Conservation (phyloP, 2,113 vertebrate species). For the Hystrix cristata region DNA sequence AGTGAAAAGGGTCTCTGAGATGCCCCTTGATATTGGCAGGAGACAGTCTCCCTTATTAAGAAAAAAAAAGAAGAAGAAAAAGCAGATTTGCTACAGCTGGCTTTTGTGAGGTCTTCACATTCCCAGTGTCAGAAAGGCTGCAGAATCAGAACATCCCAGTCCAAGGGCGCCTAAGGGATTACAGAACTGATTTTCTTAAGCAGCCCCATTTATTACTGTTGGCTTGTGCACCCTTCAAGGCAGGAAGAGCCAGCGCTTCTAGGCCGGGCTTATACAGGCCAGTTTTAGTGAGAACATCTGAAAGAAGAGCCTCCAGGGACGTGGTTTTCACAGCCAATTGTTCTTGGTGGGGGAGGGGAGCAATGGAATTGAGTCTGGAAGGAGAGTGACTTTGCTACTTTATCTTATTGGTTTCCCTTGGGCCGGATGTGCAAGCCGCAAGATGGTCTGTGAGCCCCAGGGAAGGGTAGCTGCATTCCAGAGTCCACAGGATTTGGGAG, state of each 20-base stretch:
- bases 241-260: conserved; percentile 52
- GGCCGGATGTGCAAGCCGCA: conserved; percentile 52
- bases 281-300: conserved; percentile 44
- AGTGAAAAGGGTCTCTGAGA: not conserved
- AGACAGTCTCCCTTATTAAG: not conserved
- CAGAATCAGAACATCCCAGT: not conserved
- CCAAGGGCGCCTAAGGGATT: not conserved
- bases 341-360: conserved; percentile 38
- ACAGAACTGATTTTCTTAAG: conserved; percentile 45
- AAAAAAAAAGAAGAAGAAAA: not conserved
- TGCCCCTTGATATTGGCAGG: not conserved
- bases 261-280: not conserved
- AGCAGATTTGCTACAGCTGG: not conserved
- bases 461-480: conserved; percentile 52
- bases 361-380: not conserved
- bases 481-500: conserved; percentile 65
- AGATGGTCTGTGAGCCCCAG: not conserved
- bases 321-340: not conserved
- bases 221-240: not conserved
- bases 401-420: not conserved
- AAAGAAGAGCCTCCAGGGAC: conserved; percentile 41
- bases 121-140: not conserved
- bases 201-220: not conserved
- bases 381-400: not conserved
- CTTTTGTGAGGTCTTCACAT: not conserved